These are phyloP conservation scores for Entosphenus tridentatus DNA, from an alignment of 2,113 vertebrate genomes.

Conservation along the genomic window DNA sequence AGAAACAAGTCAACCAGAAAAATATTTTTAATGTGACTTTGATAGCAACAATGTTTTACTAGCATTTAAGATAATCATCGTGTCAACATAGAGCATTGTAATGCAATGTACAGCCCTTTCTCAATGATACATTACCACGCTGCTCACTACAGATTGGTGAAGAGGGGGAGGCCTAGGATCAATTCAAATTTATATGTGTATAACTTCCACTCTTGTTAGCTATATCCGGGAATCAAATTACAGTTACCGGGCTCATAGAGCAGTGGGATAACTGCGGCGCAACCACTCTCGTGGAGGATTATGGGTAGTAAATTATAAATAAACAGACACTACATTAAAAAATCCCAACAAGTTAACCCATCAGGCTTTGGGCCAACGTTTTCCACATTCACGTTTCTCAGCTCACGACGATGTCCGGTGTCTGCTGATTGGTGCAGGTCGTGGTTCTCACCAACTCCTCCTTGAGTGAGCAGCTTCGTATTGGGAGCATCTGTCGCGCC, in stretches of 20 bases:
- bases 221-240: too few species aligned
- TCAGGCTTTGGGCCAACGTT: not conserved
- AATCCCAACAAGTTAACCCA: not conserved
- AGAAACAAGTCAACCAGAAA: too few species aligned
- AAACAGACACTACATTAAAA: not conserved
- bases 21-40: too few species aligned
- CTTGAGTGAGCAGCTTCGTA: conserved; percentile 39
- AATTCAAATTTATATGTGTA: too few species aligned
- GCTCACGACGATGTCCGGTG: not conserved
- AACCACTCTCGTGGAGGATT: not conserved
- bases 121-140: too few species aligned
- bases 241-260: not conserved
- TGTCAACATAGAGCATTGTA: too few species aligned
- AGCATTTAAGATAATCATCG: too few species aligned
- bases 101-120: too few species aligned
- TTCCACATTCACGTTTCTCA: not conserved
- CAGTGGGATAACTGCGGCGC: not conserved
- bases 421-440: conserved; percentile 24
- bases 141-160: too few species aligned
- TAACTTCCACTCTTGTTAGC: too few species aligned
- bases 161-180: too few species aligned
- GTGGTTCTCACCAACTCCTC: conserved; percentile 48
- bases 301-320: not conserved
- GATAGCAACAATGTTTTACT: too few species aligned
- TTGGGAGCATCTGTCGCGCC: conserved; percentile 37